Evolutionary conservation across 2,888 invertebrate genomes (phyloP).

Genomic region (Villa cingulata): DNA sequence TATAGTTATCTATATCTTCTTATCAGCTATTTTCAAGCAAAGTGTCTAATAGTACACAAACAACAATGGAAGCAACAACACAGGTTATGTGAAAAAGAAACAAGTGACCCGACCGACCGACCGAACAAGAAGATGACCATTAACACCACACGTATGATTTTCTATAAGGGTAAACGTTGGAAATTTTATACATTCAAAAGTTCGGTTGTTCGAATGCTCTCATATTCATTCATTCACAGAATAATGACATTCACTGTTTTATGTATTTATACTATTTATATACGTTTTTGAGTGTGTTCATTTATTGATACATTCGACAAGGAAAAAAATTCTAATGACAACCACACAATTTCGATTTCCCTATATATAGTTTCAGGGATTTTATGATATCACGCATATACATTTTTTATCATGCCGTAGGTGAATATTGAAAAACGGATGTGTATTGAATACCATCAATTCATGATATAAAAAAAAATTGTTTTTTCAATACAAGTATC

Average conservation of each 20-base stretch:
- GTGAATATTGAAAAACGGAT: background rate
- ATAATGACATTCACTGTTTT: background rate
- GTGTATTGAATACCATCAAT: conserved; percentile 6
- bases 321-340: background rate
- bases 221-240: background rate
- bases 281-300: too few relatives aligned
- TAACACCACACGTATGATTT: too few relatives aligned
- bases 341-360: background rate
- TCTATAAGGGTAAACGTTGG: conserved; percentile 6
- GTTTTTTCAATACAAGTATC: background rate
- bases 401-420: background rate
- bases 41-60: background rate
- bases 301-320: background rate
- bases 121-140: too few relatives aligned
- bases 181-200: conserved; percentile 2
- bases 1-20: background rate
- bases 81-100: conserved; percentile 3
- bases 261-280: background rate
- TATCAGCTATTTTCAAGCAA: background rate
- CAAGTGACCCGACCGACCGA: conserved; percentile 4
- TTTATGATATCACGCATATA: background rate
- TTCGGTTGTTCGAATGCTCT: background rate
- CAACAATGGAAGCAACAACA: background rate
- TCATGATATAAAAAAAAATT: conserved; percentile 3
- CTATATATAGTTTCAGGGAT: background rate